Conservation (phyloP, 1,140 invertebrate species). For the Platorchestia sp. region DNA sequence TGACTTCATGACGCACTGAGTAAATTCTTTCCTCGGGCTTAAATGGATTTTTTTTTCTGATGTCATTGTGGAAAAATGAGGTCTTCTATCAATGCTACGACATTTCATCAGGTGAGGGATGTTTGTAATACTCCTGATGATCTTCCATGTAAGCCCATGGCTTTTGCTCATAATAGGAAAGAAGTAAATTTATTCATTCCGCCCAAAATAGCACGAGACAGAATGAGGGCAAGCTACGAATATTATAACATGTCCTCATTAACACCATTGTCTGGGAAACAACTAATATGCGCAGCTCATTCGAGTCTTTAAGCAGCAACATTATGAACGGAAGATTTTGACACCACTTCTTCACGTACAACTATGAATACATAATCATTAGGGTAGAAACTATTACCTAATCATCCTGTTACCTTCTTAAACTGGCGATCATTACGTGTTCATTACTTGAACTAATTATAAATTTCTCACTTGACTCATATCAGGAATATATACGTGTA, state of each 20-base stretch:
- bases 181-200: neutral
- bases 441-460: neutral
- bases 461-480: neutral
- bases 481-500: neutral
- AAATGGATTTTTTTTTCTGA: neutral
- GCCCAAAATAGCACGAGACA: neutral
- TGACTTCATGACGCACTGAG: neutral
- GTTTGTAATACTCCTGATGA: neutral
- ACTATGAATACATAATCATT: neutral
- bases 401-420: neutral
- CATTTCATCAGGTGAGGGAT: neutral
- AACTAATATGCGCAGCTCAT: neutral
- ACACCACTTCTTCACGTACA: neutral
- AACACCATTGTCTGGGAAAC: neutral
- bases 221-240: neutral
- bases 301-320: neutral
- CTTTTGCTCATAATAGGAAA: neutral
- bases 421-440: neutral
- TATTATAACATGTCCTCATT: neutral
- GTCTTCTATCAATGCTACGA: neutral
- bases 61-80: neutral
- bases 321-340: neutral
- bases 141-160: neutral
- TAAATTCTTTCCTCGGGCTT: neutral
- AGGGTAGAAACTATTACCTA: neutral